Conservation (phyloP, 2,888 invertebrate genomes). For the Drosophila mayaguana region DNA sequence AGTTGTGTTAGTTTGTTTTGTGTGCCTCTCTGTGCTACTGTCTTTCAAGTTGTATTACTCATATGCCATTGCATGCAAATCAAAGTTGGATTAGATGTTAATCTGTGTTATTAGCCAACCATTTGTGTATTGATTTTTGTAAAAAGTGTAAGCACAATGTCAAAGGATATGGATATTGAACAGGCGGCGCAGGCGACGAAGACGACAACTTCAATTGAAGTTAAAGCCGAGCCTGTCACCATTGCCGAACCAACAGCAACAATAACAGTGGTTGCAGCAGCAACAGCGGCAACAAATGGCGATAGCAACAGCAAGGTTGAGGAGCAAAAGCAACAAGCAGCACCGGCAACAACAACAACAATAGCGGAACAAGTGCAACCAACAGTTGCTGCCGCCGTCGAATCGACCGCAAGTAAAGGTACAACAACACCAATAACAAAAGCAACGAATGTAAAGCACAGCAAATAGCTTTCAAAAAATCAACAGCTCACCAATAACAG, state of each 20-base stretch:
- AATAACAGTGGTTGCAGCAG: conserved; percentile 19
- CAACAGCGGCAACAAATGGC: conserved; percentile 46
- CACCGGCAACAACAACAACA: conserved; percentile 51
- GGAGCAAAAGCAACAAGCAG: conserved; percentile 38
- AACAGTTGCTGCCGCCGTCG: conserved; percentile 35
- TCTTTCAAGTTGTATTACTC: conserved; percentile 8
- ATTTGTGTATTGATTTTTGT: conserved; percentile 51
- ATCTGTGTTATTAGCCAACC: conserved; percentile 22
- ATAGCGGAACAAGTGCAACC: conserved; percentile 66
- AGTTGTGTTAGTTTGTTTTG: not conserved
- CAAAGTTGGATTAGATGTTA: conserved; percentile 11
- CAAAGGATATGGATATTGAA: conserved; percentile 69
- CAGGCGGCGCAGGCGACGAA: conserved; percentile 53
- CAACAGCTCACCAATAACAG: conserved; percentile 29
- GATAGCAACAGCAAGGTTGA: conserved; percentile 57
- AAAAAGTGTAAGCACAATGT: conserved; percentile 44
- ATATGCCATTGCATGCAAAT: conserved; percentile 45
- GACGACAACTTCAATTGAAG: conserved; percentile 52
- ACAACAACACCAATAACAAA: conserved; percentile 39
- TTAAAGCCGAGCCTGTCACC: conserved; percentile 53
- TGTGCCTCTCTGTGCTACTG: conserved; percentile 5
- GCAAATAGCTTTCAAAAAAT: conserved; percentile 35
- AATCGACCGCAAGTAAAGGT: conserved; percentile 58
- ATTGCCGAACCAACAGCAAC: conserved; percentile 33
- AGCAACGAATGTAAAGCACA: not conserved